Evolutionary conservation across 2,888 invertebrate genomes (phyloP).

Genomic region (Anthophora plumipes): DNA sequence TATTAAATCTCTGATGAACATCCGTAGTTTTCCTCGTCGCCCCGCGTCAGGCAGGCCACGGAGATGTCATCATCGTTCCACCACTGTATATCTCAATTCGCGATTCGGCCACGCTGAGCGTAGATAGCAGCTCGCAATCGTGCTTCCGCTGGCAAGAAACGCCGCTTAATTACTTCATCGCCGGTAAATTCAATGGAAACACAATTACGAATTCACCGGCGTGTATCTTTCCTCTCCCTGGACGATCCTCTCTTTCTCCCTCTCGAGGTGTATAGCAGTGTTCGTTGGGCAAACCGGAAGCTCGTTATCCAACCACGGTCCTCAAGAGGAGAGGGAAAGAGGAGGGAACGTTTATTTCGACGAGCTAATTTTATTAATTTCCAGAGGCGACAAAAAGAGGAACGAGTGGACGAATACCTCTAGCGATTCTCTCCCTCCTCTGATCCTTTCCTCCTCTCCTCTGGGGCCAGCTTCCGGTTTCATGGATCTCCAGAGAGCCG

Average conservation of each 20-base stretch:
- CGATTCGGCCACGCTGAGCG: neutral
- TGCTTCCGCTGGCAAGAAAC: constrained; percentile 19
- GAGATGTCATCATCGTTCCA: no score
- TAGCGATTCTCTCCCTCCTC: neutral
- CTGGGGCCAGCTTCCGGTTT: neutral
- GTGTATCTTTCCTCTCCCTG: constrained; percentile 14
- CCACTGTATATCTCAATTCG: neutral
- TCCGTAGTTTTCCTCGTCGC: neutral
- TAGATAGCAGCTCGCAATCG: neutral
- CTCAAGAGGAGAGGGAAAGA: neutral
- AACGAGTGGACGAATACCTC: no score
- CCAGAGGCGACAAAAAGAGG: neutral
- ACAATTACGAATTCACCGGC: constrained; percentile 38
- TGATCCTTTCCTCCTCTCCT: neutral
- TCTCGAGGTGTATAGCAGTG: neutral
- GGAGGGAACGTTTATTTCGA: neutral
- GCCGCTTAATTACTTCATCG: constrained; percentile 34
- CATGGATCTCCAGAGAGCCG: neutral
- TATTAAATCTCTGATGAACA: no score
- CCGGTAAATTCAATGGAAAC: constrained; percentile 36
- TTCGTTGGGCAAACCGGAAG: constrained; percentile 8
- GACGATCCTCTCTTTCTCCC: constrained; percentile 1
- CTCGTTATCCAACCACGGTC: constrained; percentile 29
- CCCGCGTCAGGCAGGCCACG: neutral
- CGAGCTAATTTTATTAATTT: constrained; percentile 38